These are phyloP conservation scores for Sussaba pulchella DNA, from an alignment of 2,888 invertebrate species.

Conservation along the genomic window DNA sequence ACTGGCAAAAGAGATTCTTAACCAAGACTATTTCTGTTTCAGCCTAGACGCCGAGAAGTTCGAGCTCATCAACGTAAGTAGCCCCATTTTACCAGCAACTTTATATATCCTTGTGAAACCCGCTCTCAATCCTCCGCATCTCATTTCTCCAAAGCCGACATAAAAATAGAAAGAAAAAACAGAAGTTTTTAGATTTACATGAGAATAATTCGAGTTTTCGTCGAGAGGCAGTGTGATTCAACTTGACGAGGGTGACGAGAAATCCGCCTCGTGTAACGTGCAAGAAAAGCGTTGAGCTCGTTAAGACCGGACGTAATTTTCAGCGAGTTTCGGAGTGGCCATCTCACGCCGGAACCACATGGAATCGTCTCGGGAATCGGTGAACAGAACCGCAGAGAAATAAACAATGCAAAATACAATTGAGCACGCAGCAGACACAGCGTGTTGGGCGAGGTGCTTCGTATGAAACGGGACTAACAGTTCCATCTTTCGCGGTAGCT, in stretches of 20 bases:
- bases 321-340: slow-evolving; percentile 1
- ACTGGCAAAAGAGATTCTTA: slow-evolving; percentile 14
- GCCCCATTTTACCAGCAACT: slow-evolving; percentile 28
- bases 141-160: slow-evolving; percentile 18
- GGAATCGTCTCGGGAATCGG: slow-evolving; percentile 1
- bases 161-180: no score
- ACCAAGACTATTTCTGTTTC: slow-evolving; percentile 81
- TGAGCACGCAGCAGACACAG: slow-evolving; percentile 67
- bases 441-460: slow-evolving; percentile 61
- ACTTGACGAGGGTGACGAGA: slow-evolving; percentile 8
- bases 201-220: slow-evolving; percentile 19
- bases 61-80: slow-evolving; percentile 95
- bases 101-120: neutral
- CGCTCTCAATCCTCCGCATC: neutral
- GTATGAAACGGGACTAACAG: slow-evolving; percentile 71
- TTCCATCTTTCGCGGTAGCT: slow-evolving; percentile 40
- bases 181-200: slow-evolving; percentile 30
- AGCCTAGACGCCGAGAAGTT: slow-evolving; percentile 94
- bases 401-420: slow-evolving; percentile 63
- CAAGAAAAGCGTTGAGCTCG: slow-evolving; percentile 14
- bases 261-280: slow-evolving; percentile 32
- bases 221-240: no score
- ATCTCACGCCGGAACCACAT: neutral
- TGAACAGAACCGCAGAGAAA: slow-evolving; percentile 28
- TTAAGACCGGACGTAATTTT: slow-evolving; percentile 43